Conservation (phyloP, 2,888 invertebrate genomes). For the Sacculina carcini region DNA sequence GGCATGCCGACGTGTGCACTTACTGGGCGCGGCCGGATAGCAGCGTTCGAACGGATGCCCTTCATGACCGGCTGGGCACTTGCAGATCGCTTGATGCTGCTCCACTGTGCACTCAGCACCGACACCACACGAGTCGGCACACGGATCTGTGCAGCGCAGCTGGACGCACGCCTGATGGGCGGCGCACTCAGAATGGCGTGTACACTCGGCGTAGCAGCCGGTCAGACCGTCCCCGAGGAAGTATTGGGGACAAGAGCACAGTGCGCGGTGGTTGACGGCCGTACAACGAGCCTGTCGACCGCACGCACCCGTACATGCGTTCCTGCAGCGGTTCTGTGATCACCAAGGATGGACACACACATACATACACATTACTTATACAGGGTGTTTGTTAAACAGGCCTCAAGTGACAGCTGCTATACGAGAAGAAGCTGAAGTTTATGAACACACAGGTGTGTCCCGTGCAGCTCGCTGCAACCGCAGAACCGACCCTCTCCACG, state of each 20-base stretch:
- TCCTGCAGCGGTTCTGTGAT: slow-evolving; percentile 7
- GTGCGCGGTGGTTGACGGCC: slow-evolving; percentile 42
- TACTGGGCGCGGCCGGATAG: slow-evolving; percentile 10
- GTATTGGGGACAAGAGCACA: slow-evolving; percentile 48
- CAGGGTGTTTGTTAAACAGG: no score
- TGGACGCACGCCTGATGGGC: slow-evolving; percentile 39
- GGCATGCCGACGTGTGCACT: neutral
- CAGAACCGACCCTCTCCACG: no score
- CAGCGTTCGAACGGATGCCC: slow-evolving; percentile 15
- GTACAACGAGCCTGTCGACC: slow-evolving; percentile 49
- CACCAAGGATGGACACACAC: no score
- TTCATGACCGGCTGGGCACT: slow-evolving; percentile 26
- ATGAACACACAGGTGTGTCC: no score
- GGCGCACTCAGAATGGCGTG: slow-evolving; percentile 50
- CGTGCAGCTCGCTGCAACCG: no score
- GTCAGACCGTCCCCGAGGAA: slow-evolving; percentile 7
- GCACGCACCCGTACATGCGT: slow-evolving; percentile 31
- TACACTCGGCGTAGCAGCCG: slow-evolving; percentile 51
- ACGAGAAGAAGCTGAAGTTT: no score
- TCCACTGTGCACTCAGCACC: slow-evolving; percentile 47
- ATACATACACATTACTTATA: no score
- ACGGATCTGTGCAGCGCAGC: slow-evolving; percentile 56
- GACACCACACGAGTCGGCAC: slow-evolving; percentile 42
- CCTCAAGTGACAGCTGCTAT: no score
- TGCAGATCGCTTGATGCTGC: slow-evolving; percentile 54